Conservation (phyloP, 2,113 vertebrate species). For the Clinocottus analis region DNA sequence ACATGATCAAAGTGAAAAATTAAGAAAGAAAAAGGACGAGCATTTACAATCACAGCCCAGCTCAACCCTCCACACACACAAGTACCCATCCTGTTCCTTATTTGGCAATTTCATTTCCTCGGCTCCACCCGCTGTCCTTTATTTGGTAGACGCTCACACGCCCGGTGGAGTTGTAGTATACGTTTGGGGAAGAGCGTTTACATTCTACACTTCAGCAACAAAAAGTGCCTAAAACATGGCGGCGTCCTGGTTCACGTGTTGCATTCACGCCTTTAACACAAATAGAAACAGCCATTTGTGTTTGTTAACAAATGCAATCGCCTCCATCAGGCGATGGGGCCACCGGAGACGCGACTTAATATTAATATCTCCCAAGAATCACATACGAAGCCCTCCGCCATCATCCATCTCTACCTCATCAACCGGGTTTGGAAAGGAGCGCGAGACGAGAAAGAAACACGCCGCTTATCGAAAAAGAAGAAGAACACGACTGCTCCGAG, state of each 20-base stretch:
- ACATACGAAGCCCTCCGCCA: slow-evolving; percentile 6
- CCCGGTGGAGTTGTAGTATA: slow-evolving; percentile 1
- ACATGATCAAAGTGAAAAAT: slow-evolving; percentile 46
- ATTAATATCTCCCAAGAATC: not conserved
- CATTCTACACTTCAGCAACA: slow-evolving; percentile 23
- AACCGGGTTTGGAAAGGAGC: slow-evolving; percentile 35
- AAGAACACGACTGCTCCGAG: slow-evolving; percentile 12
- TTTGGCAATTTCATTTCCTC: slow-evolving; percentile 34
- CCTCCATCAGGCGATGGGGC: not conserved
- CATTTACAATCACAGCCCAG: slow-evolving; percentile 70
- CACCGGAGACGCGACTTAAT: not conserved
- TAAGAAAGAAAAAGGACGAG: slow-evolving; percentile 63
- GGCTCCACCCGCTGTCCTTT: slow-evolving; percentile 26
- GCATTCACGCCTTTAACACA: not conserved
- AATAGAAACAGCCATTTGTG: not conserved
- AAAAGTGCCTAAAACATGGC: not conserved
- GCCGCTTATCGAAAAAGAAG: slow-evolving; percentile 1
- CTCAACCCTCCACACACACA: slow-evolving; percentile 33
- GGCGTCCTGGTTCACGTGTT: not conserved
- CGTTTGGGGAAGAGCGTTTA: slow-evolving; percentile 24
- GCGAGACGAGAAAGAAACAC: slow-evolving; percentile 21
- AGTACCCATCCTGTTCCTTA: slow-evolving; percentile 34
- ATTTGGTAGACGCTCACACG: slow-evolving; percentile 56
- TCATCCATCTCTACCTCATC: slow-evolving; percentile 3
- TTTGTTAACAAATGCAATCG: not conserved